Percentiles rank a stretch among this genome's conserved stretches.
These are phyloP conservation scores for Papilio aristodemus DNA, from an alignment of 1,140 invertebrate species.

Conservation along the genomic window DNA sequence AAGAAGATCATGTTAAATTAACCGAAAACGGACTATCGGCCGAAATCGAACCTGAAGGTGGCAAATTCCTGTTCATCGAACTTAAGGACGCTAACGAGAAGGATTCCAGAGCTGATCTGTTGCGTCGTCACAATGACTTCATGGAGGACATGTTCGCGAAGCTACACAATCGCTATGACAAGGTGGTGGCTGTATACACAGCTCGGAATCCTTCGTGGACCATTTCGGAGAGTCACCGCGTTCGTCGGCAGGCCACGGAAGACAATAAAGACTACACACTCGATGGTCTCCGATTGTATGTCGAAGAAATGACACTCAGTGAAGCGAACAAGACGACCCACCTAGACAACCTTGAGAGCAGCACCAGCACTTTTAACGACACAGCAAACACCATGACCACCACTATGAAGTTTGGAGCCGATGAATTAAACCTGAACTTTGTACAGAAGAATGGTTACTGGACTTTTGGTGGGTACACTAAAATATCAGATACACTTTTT, in stretches of 20 bases:
- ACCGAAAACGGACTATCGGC: constrained; percentile 67
- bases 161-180: constrained; percentile 53
- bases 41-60: constrained; percentile 56
- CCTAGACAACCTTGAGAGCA: constrained; percentile 36
- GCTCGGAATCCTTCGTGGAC: constrained; percentile 71
- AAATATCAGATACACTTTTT: too few species aligned
- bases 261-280: constrained; percentile 38
- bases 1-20: constrained; percentile 58
- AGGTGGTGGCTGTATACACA: constrained; percentile 70
- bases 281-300: constrained; percentile 55
- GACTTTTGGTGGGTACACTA: constrained; percentile 60
- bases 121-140: constrained; percentile 72
- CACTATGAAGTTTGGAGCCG: constrained; percentile 48
- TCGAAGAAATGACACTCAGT: constrained; percentile 37
- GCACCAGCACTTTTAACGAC: constrained; percentile 36
- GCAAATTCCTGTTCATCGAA: constrained; percentile 65
- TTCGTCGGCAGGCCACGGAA: constrained; percentile 50
- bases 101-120: constrained; percentile 63
- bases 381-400: constrained; percentile 39
- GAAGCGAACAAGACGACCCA: constrained; percentile 31
- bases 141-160: constrained; percentile 67
- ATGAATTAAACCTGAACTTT: constrained; percentile 55
- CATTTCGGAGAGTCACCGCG: constrained; percentile 49
- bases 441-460: constrained; percentile 57
- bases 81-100: constrained; percentile 71